Conservation (phyloP, 1,140 invertebrate species). For the Zelostemma sp. region DNA sequence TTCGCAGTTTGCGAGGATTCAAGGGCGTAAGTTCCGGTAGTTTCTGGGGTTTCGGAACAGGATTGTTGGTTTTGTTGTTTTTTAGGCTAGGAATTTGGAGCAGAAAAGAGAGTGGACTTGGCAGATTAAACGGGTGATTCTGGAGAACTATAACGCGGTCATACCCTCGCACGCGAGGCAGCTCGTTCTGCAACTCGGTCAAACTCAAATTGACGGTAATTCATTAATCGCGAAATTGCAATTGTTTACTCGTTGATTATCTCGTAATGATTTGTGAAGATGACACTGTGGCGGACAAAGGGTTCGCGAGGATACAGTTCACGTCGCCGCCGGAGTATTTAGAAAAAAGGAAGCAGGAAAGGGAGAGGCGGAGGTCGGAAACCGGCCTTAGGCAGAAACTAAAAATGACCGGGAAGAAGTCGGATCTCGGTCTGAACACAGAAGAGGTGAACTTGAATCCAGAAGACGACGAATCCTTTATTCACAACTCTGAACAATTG, state of each 20-base stretch:
- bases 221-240: background rate
- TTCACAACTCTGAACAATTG: constrained; percentile 11
- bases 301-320: constrained; percentile 78
- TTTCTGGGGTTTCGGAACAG: background rate
- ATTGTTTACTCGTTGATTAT: background rate
- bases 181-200: constrained; percentile 92
- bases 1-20: constrained; percentile 22
- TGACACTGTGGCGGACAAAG: constrained; percentile 54
- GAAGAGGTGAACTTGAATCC: constrained; percentile 68
- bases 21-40: constrained; percentile 12
- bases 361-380: constrained; percentile 79
- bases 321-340: constrained; percentile 89
- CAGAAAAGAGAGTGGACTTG: constrained; percentile 95
- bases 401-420: constrained; percentile 67
- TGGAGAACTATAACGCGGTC: constrained; percentile 94
- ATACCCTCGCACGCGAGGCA: constrained; percentile 95
- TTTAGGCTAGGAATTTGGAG: constrained; percentile 83
- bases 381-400: constrained; percentile 73
- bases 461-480: constrained; percentile 12
- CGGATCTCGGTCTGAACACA: constrained; percentile 57
- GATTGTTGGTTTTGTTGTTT: background rate
- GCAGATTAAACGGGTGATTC: constrained; percentile 90
- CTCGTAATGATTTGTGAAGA: constrained; percentile 50
- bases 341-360: constrained; percentile 82
- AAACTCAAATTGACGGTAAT: constrained; percentile 78